phyloP scores from a whole-genome alignment of 2,888 invertebrate species.

The Drosophila prolongata region DNA sequence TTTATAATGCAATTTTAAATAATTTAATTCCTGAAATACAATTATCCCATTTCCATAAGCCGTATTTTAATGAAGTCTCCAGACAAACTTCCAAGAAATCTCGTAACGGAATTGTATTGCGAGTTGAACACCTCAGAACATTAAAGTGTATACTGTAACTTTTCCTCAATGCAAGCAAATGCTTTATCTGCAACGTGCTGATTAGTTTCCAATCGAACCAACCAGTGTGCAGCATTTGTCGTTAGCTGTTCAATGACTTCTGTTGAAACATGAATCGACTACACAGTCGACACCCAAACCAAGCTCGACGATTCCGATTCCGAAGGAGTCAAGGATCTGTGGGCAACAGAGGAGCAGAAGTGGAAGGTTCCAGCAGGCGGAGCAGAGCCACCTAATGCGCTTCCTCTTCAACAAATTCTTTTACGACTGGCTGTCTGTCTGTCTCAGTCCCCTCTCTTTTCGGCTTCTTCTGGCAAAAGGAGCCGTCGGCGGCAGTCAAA shows the following conservation, averaged over 20 bases:
- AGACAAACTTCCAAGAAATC: background rate
- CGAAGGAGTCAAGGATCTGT: conserved; percentile 53
- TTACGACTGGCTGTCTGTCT: conserved; percentile 56
- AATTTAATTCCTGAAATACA: too few species aligned
- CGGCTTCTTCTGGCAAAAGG: conserved; percentile 53
- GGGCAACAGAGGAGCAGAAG: conserved; percentile 9
- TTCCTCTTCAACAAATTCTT: conserved; percentile 74
- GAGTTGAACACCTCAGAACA: background rate
- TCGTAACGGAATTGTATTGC: background rate
- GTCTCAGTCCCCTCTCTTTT: conserved; percentile 2
- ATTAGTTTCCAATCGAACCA: conserved; percentile 12
- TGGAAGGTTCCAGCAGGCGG: conserved; percentile 34
- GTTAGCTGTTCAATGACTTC: conserved; percentile 81
- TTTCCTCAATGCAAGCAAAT: background rate
- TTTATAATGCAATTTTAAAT: too few species aligned
- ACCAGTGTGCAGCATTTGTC: conserved; percentile 42
- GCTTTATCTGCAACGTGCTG: background rate
- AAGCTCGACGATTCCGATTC: conserved; percentile 23
- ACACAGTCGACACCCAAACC: conserved; percentile 58
- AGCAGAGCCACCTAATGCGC: conserved; percentile 69
- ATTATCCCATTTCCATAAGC: background rate
- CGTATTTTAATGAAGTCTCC: background rate
- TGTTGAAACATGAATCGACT: conserved; percentile 77
- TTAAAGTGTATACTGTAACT: background rate
- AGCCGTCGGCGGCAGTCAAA: conserved; percentile 61